Percentiles rank a stretch among this genome's conserved stretches.
These are phyloP conservation scores for Petrocephalus microphthalmus DNA, from an alignment of 2,113 vertebrate species.

Conservation along the genomic window DNA sequence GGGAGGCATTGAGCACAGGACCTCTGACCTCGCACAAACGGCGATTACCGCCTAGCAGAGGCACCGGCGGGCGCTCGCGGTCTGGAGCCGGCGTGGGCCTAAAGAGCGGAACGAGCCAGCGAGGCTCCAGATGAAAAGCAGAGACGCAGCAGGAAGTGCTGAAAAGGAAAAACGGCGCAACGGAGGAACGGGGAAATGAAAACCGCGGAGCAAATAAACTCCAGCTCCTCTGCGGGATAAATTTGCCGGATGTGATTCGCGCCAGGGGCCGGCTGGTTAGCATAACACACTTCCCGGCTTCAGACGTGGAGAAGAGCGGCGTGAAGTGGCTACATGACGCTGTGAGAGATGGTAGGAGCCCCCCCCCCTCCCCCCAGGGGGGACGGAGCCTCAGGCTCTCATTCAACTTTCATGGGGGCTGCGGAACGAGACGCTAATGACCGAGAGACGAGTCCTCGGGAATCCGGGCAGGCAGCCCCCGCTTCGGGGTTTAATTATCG, in stretches of 20 bases:
- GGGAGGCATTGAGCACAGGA: not conserved
- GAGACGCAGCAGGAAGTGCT: not conserved
- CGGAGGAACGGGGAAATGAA: not conserved
- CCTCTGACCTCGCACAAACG: not conserved
- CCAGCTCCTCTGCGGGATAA: not conserved
- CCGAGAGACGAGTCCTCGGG: not conserved
- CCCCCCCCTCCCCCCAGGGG: not conserved
- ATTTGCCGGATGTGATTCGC: not conserved
- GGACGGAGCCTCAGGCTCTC: not conserved
- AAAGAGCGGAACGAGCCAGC: not conserved
- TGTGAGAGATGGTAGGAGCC: not conserved
- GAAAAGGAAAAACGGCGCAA: not conserved
- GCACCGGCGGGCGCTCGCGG: not conserved
- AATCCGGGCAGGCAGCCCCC: not conserved
- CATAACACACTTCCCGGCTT: not conserved
- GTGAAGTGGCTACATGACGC: not conserved
- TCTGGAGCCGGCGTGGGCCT: not conserved
- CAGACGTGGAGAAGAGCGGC: not conserved
- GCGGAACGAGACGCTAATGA: slow-evolving; percentile 8
- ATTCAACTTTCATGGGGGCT: slow-evolving; percentile 15
- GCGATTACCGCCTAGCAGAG: not conserved
- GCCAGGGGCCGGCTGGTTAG: not conserved
- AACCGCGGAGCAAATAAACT: not conserved
- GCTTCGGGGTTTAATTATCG: not conserved
- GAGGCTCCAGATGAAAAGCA: not conserved